Evolutionary conservation across 2,797 vertebrate genomes (phyloP), one percentile per base, ranked within the genome.

Genomic region (Cryptoblepharus egeriae): DNA sequence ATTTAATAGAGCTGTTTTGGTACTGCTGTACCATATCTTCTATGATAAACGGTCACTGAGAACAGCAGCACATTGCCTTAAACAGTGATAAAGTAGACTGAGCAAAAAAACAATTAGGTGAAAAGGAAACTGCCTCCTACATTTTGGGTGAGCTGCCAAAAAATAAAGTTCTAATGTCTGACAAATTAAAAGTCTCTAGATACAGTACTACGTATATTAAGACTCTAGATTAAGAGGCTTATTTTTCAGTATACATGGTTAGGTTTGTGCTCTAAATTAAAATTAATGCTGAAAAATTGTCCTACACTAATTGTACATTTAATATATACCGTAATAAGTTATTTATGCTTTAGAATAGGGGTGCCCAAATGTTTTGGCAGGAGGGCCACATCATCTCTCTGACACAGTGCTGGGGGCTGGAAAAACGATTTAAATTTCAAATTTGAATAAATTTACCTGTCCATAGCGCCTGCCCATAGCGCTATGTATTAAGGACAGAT

Each of bases 1-100:
- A 85, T 76, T 58, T 26, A 55, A 3, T 45, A 75, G 22, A 5
- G 45, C 35, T 82, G n/a, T 9, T 57, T 79, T 80, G 35, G 75
- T 82, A 79, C 26, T 61, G 10, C 22, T 32, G 37, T 18, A 32
- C 78, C 42, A 61, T 74, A 77, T 86, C 81, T 90, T 74, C 81
- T 79, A 77, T 0, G 3, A 20, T 37, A 87, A n/a, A 81, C 1
- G 82, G 22, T n/a, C 63, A 83, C 74, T 77, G 69, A 82, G 85
- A 16, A 30, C 70, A 79, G 78, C 58, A 80, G 2, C 16, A 61
- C 8, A n/a, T 63, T 68, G 81, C 55, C 24, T 89, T n/a, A 37
- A 87, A 83, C 30, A 68, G 30, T 13, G 82, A 63, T 68, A 78
- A 75, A 15, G 82, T 0, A 0, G 26, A 86, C 80, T 83, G 49